phyloP scores from a whole-genome alignment of 2,888 invertebrate species.

The Allygus modestus region DNA sequence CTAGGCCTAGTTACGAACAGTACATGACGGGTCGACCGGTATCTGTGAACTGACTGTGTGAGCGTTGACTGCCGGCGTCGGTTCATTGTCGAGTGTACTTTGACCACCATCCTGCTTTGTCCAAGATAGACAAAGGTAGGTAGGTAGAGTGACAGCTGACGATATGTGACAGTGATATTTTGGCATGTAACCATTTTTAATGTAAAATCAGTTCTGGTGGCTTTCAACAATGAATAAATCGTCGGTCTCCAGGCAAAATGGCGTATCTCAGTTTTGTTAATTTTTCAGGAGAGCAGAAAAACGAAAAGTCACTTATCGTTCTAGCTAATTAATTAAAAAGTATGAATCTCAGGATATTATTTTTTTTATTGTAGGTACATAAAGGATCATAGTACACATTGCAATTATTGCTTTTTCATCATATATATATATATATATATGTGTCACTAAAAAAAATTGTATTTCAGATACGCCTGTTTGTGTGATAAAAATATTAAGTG shows the following conservation, averaged over 20 bases:
- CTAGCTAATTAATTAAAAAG: not conserved
- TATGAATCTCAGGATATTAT: constrained; percentile 8
- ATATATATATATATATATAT: not conserved
- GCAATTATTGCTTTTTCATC: constrained; percentile 28
- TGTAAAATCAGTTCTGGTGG: too few species aligned
- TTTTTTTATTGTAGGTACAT: constrained; percentile 13
- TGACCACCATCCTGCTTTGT: too few species aligned
- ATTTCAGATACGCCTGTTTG: constrained; percentile 5
- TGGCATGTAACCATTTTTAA: too few species aligned
- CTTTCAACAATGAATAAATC: too few species aligned
- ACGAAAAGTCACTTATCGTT: constrained; percentile 7
- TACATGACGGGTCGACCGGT: too few species aligned
- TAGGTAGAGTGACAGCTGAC: too few species aligned
- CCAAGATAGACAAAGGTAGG: too few species aligned
- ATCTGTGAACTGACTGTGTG: too few species aligned
- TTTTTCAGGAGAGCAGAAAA: constrained; percentile 42
- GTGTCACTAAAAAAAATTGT: not conserved
- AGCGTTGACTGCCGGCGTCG: too few species aligned
- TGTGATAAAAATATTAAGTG: not conserved
- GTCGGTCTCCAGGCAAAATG: not conserved
- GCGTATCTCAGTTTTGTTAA: constrained; percentile 26
- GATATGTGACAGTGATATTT: too few species aligned
- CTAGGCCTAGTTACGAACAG: too few species aligned
- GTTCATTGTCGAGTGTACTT: too few species aligned
- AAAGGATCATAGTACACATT: not conserved